Evolutionary conservation across 2,888 invertebrate genomes (phyloP), one percentile per base, ranked within the genome.

Genomic region (Lycaena phlaeas): DNA sequence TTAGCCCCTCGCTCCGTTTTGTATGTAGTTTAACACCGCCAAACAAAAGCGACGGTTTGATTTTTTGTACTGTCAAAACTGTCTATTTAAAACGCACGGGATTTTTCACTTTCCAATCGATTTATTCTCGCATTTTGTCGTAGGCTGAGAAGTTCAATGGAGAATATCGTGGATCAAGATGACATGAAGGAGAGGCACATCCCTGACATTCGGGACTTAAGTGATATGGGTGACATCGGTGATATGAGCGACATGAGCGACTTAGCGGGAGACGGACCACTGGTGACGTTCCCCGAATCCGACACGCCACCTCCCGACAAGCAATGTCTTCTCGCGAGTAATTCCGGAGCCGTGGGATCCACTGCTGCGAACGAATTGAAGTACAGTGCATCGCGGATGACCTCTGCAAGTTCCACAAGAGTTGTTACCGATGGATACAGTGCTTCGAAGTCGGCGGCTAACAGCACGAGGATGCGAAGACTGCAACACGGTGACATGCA

Each of bases 341-440:
- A 70, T 64, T 61, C 82, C 45, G 64, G 64, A 9, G 64, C 75
- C 4, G 69, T 75, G 34, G 76, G 75, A 2, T 65, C 77, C 7
- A 77, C 62, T 54, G 57, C 72, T 5, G 87, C 90, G 15, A 92
- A 92, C 61, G 91, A 91, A 42, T 81, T 94, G 50, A 94, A 93
- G 68, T 94, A 92, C 65, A 93, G 94, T 70, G 92, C 94, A 70
- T 94, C 93, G 62, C 89, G 92, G 53, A 90, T 90, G 70, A 92
- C 92, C 48, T 92, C 92, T 40, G 91, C 92, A 43, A 78, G 79
- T 48, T 78, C 81, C 9, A 92, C 93, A 0, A 91, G 93, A 70
- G 92, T 93, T 25, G 88, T 93, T 12, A 90, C 92, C 43, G 94
- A 94, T 61, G 92, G 92, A 50, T 92, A 89, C 72, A 93, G 93